phyloP scores from a whole-genome alignment of 2,797 vertebrate species.

The Halcyon chelicuti region DNA sequence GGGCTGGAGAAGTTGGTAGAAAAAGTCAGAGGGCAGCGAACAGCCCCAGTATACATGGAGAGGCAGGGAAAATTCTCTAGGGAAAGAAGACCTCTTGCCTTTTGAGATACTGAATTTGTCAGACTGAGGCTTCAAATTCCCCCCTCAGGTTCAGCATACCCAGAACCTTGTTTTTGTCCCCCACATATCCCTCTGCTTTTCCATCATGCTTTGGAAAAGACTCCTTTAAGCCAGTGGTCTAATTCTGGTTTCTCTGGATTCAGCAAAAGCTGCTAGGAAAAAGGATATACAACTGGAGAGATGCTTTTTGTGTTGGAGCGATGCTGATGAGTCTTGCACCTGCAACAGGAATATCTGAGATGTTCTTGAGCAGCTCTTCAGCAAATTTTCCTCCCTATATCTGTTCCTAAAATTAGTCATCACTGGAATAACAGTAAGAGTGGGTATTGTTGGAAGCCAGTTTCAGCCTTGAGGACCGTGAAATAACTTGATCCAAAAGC shows the following conservation, averaged over 20 bases:
- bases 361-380: not conserved
- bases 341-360: accelerated
- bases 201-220: not conserved
- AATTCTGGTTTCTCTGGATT: not conserved
- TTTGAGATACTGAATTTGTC: not conserved
- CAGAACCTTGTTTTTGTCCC: not conserved
- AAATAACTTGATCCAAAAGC: not conserved
- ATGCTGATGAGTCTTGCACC: accelerated
- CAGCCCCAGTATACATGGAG: not conserved
- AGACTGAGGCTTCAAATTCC: not conserved
- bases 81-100: not conserved
- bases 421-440: not conserved
- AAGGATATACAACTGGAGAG: not conserved
- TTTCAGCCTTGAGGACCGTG: not conserved
- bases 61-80: not conserved
- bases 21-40: not conserved
- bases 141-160: not conserved
- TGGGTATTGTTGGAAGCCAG: not conserved
- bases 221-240: not conserved
- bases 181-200: accelerated
- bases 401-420: not conserved
- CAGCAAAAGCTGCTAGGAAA: not conserved
- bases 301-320: not conserved
- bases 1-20: not conserved
- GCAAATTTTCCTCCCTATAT: not conserved